Conservation (phyloP, 2,113 vertebrate genomes). For the Tragelaphus scriptus region DNA sequence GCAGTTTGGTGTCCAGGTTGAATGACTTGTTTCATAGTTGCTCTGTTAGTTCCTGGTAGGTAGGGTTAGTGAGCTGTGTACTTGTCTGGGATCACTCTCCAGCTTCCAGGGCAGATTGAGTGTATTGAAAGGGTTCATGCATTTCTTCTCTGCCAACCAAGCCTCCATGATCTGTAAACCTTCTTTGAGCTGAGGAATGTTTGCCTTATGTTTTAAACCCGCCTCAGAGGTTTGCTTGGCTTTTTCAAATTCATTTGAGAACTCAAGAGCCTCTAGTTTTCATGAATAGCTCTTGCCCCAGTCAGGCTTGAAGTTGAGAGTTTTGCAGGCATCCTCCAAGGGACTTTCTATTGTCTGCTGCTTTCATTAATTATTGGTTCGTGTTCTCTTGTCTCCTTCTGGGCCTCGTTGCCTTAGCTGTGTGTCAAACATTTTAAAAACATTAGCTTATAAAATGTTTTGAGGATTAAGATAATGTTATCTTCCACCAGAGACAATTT, state of each 20-base stretch:
- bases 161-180: conserved; percentile 85
- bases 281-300: neutral
- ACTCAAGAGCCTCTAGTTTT: neutral
- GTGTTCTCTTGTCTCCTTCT: neutral
- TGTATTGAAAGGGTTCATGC: conserved; percentile 87
- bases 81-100: conserved; percentile 81
- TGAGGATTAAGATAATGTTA: neutral
- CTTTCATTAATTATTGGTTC: neutral
- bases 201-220: conserved; percentile 76
- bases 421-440: neutral
- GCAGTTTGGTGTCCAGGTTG: conserved; percentile 72
- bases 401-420: neutral
- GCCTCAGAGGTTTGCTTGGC: neutral
- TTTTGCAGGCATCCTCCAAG: neutral
- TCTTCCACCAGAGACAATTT: neutral
- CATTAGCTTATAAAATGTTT: neutral
- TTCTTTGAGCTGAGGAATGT: conserved; percentile 84
- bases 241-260: neutral
- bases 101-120: conserved; percentile 86
- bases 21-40: conserved; percentile 80
- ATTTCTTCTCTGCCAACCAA: conserved; percentile 76
- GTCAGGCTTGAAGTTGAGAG: neutral
- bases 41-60: conserved; percentile 62
- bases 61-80: conserved; percentile 61
- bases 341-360: neutral